Evolutionary conservation across 2,797 vertebrate genomes (phyloP), one percentile per base, ranked within the genome.

Genomic region (Nasua narica): DNA sequence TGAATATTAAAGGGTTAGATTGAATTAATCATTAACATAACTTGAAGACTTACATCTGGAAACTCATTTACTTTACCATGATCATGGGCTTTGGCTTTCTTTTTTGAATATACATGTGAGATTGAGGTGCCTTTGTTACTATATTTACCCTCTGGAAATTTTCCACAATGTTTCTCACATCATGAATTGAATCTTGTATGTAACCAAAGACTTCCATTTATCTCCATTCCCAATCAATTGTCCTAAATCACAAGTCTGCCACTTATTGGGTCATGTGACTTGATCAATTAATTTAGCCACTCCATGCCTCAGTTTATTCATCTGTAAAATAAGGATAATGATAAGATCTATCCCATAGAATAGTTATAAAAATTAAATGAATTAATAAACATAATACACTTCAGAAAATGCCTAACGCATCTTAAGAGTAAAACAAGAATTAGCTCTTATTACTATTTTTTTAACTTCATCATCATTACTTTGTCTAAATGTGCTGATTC

Each of bases 371-470:
- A 87, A 79, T 90, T 65, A 91, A 96, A 62, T 93, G 32, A 90
- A 96, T 91, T 70, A 91, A 95, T 78, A 91, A 97, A 90, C 13
- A 95, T 43, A 87, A 50, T 37, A 18, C 10, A 84, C 35, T 96
- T 96, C 32, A 69, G 35, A 95, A 92, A 94, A 89, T 90, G 29
- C 25, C 54, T 91, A 37, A 37, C 29, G 92, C 15, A 72, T 65
- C 58, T 81, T 92, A 83, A 92, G 43, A 95, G 35, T 52, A 52
- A 91, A 92, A 48, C 19, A 95, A 95, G n/a, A 96, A 91, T 77
- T 46, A 94, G 23, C 27, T 89, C 40, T 62, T 74, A 74, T 79
- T 70, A 58, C n/a, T 67, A 54, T 87, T 91, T 83, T 83, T 83
- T 89, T 83, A 76, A 58, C 85, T 94, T 56, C 29, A 54, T 32